These are phyloP conservation scores for Synanthedon myopaeformis DNA, from an alignment of 2,888 invertebrate species.

Conservation along the genomic window DNA sequence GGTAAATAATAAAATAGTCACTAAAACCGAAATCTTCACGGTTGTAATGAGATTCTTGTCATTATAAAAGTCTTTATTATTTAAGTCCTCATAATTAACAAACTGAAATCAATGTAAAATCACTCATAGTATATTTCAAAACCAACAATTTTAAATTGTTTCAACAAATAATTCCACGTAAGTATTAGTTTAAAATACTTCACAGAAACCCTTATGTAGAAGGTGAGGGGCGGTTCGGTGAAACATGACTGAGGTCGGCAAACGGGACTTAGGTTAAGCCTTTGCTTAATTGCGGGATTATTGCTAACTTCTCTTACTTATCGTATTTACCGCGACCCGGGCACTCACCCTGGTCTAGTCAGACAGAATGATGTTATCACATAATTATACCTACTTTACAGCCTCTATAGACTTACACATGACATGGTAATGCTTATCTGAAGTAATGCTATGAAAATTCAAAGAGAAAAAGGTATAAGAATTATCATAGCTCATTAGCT, in stretches of 20 bases:
- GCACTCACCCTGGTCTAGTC: conserved; percentile 1
- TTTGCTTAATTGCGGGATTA: conserved; percentile 45
- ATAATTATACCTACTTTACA: neutral
- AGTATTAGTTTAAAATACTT: neutral
- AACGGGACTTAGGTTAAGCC: conserved; percentile 32
- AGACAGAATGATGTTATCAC: neutral
- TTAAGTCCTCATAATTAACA: too few relatives aligned
- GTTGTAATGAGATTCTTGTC: too few relatives aligned
- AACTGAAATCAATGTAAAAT: too few relatives aligned
- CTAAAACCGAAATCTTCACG: too few relatives aligned
- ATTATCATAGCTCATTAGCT: too few relatives aligned
- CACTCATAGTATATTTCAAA: too few relatives aligned
- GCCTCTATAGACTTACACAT: neutral
- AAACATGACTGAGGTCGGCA: conserved; percentile 19
- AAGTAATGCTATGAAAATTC: too few relatives aligned
- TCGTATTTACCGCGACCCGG: conserved; percentile 31
- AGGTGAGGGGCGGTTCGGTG: conserved; percentile 11
- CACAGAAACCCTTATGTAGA: neutral
- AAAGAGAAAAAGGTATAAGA: too few relatives aligned
- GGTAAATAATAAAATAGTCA: too few relatives aligned
- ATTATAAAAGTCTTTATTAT: too few relatives aligned
- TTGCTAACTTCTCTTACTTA: conserved; percentile 37
- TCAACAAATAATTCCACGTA: neutral
- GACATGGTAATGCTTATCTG: too few relatives aligned
- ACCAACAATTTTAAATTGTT: too few relatives aligned